Evolutionary conservation across 2,888 invertebrate species (phyloP), one percentile per base, ranked within the genome.

Genomic region (Drosophila paracracens): DNA sequence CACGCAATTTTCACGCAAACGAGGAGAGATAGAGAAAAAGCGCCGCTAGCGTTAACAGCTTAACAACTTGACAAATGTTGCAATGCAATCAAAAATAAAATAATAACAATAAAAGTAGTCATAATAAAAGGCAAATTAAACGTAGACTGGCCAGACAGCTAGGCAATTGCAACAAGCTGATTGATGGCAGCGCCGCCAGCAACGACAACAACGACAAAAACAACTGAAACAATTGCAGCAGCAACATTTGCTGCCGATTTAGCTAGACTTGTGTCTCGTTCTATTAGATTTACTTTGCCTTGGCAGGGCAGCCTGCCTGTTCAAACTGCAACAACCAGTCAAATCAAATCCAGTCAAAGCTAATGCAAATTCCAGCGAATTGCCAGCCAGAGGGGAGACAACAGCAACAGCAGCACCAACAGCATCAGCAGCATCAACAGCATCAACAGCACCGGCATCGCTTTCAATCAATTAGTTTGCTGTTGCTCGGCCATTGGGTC

Each of bases 111-210:
- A 81, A 74, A 67, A 73, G 64, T 70, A 52, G 68, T 63, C 59
- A 71, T 73, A 79, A 76, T 87, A 89, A 88, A 83, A 88, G 70
- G 73, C 75, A 60, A 57, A 76, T 74, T 82, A 72, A 74, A 79
- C 62, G 70, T 7, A 65, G 68, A 53, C 66, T 18, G 16, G 29
- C 52, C 16, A 21, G 40, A n/a, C 29, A 29, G 29, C 27, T 21
- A 48, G 56, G 70, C 70, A 74, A 71, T 74, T 82, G 77, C 77
- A 70, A 54, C 62, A 68, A 57, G 82, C 59, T 53, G 88, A 83
- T 83, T 88, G 83, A 83, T 88, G 83, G 72, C 83, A 74, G 52
- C 56, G 83, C 83, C 83, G 73, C 72, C 79, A 69, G 88, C 84
- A 35, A 35, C 33, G 4, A 51, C 53, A 56, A 52, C 81, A 60